phyloP scores from a whole-genome alignment of 2,113 vertebrate genomes.

The Copsychus sechellarum region DNA sequence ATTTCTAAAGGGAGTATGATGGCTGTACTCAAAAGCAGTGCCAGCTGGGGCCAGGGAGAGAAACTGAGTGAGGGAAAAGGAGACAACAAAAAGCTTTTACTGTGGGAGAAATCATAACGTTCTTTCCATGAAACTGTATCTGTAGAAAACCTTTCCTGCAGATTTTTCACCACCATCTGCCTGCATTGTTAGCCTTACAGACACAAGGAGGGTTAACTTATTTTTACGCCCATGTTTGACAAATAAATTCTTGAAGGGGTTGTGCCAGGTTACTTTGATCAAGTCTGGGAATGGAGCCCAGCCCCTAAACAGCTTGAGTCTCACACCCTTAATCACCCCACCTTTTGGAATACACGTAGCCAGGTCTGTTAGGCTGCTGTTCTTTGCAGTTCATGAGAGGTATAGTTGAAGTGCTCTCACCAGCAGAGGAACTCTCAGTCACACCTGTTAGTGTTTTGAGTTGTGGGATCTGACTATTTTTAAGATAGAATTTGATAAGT shows the following conservation, averaged over 20 bases:
- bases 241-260: neutral
- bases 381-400: neutral
- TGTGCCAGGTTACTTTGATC: neutral
- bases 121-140: neutral
- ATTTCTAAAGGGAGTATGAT: constrained; percentile 16
- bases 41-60: constrained; percentile 14
- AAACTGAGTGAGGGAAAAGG: neutral
- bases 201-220: neutral
- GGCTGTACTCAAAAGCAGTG: neutral
- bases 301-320: neutral
- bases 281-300: neutral
- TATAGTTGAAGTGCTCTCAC: neutral
- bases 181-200: neutral
- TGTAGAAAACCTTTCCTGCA: neutral
- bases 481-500: neutral
- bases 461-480: neutral
- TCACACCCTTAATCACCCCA: neutral
- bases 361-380: neutral
- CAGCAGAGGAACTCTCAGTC: neutral
- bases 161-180: neutral
- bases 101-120: neutral
- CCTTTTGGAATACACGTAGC: neutral
- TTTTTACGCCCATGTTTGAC: neutral
- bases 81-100: neutral
- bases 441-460: neutral